Evolutionary conservation across 2,113 vertebrate species (phyloP).

Genomic region (Platycercus adscitus): DNA sequence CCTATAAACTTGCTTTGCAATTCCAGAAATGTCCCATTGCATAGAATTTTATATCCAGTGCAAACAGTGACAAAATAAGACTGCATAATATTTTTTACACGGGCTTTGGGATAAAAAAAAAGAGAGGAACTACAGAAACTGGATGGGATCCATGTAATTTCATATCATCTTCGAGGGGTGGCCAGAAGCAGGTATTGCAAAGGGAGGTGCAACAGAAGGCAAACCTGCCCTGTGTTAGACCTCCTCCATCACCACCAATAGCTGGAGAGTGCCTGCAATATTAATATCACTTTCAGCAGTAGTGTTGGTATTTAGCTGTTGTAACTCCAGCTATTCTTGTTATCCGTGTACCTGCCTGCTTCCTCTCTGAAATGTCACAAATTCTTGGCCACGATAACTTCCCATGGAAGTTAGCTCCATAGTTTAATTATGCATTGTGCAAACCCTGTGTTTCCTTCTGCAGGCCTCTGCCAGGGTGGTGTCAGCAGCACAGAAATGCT

Average conservation of each 20-base stretch:
- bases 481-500: not conserved
- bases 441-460: not conserved
- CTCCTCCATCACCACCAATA: not conserved
- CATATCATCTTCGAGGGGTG: fast-evolving
- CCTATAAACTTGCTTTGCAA: not conserved
- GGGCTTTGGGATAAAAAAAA: not conserved
- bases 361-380: constrained; percentile 26
- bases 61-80: not conserved
- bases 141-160: not conserved
- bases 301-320: constrained; percentile 28
- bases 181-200: not conserved
- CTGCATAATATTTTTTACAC: not conserved
- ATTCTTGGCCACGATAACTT: constrained; percentile 34
- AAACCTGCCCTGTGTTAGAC: not conserved
- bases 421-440: not conserved
- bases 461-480: not conserved
- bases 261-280: not conserved
- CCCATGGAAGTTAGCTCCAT: not conserved
- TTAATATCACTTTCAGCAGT: not conserved
- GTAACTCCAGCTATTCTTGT: not conserved
- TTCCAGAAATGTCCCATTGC: not conserved
- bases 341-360: not conserved
- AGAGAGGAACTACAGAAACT: not conserved
- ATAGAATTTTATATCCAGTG: not conserved
- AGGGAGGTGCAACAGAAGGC: constrained; percentile 9